Conservation (phyloP, 1,140 invertebrate genomes). For the Lucilia cuprina region DNA sequence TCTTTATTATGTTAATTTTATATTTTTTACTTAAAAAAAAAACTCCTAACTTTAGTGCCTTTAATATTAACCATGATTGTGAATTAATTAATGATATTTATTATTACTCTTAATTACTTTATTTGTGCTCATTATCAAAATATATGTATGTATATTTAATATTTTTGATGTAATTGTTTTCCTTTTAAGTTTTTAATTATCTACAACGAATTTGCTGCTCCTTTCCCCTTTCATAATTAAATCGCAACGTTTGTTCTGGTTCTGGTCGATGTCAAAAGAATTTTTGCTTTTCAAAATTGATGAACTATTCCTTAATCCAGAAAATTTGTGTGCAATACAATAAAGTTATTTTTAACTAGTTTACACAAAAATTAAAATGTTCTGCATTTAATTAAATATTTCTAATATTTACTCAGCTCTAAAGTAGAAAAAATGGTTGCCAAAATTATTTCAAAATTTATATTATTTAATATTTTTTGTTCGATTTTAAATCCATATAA, state of each 20-base stretch:
- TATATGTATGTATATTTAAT: neutral
- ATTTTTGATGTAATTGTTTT: neutral
- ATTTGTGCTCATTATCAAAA: slow-evolving; percentile 6
- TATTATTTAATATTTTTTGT: no score
- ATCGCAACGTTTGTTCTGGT: no score
- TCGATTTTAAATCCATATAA: no score
- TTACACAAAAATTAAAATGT: neutral
- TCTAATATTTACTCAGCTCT: neutral
- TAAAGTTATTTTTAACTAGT: neutral
- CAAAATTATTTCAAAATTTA: neutral
- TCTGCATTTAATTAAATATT: neutral
- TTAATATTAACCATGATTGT: slow-evolving; percentile 10
- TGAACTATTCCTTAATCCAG: neutral
- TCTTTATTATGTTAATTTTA: neutral
- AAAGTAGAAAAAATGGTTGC: no score
- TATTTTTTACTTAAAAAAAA: slow-evolving; percentile 18
- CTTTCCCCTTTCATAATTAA: neutral
- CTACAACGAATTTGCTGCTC: neutral
- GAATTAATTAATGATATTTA: neutral
- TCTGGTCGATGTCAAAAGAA: no score
- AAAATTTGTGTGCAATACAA: neutral
- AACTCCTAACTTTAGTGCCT: slow-evolving; percentile 31
- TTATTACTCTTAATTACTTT: slow-evolving; percentile 17
- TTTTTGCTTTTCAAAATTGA: no score
- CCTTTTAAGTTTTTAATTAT: neutral